Evolutionary conservation across 2,888 invertebrate genomes (phyloP).

Genomic region (Watsonalla cultraria): DNA sequence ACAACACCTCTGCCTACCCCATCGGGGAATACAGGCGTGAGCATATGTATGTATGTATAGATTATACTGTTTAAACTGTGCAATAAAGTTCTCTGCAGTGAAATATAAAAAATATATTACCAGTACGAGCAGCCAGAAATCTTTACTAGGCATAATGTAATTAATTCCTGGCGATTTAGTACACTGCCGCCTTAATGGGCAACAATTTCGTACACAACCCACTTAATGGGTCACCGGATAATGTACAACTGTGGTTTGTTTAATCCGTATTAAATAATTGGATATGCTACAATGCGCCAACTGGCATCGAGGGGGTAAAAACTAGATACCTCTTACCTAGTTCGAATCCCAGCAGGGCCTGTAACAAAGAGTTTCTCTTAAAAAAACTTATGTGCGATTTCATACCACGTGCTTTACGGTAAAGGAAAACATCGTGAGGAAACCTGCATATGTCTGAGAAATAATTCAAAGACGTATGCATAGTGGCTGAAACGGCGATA

Average conservation of each 20-base stretch:
- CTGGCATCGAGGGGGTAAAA: background rate
- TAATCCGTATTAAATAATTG: conserved; percentile 23
- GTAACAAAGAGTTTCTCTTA: too few species aligned
- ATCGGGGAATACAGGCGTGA: too few species aligned
- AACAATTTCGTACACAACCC: conserved; percentile 25
- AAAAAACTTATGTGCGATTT: too few species aligned
- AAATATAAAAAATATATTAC: conserved; percentile 1
- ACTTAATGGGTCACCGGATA: conserved; percentile 19
- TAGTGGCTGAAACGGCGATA: too few species aligned
- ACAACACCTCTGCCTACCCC: too few species aligned
- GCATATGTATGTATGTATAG: too few species aligned
- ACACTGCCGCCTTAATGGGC: conserved; percentile 24
- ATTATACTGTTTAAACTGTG: too few species aligned
- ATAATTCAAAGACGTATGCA: too few species aligned
- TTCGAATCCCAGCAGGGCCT: too few species aligned
- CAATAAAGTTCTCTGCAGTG: background rate
- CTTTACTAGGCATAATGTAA: conserved; percentile 20
- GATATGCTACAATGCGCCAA: conserved; percentile 5
- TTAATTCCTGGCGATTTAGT: conserved; percentile 33
- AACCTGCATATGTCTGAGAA: too few species aligned
- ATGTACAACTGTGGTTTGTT: conserved; percentile 11
- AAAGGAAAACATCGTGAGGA: too few species aligned
- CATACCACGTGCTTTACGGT: too few species aligned
- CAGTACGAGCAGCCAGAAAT: background rate
- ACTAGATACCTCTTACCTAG: background rate